A percentile compares a stretch with the other conserved stretches of the same genome.
These are phyloP conservation scores for Carapus acus DNA, from an alignment of 2,797 vertebrate genomes.

Conservation along the genomic window DNA sequence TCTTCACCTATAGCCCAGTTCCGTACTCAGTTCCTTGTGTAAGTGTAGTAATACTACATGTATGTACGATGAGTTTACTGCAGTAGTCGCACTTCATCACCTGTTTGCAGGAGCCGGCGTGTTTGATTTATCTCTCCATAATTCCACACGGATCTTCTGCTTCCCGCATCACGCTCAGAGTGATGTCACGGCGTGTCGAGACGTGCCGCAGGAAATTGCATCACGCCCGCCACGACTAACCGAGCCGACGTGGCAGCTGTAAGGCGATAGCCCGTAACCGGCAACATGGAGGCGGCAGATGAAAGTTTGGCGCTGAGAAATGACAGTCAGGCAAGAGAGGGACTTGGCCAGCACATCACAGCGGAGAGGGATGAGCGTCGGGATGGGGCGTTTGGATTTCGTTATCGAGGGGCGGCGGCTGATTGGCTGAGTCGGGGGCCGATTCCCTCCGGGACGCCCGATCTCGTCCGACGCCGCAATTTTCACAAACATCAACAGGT, in stretches of 20 bases:
- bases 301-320: constrained; percentile 44
- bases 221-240: constrained; percentile 28
- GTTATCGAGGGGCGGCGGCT: constrained; percentile 22
- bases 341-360: constrained; percentile 24
- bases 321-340: constrained; percentile 36
- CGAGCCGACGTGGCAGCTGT: too few species aligned
- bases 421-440: neutral
- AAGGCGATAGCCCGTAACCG: too few species aligned
- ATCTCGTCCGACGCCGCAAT: neutral
- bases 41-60: too few species aligned
- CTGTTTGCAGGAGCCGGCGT: neutral
- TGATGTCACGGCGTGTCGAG: constrained; percentile 14
- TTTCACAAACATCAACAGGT: too few species aligned
- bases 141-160: too few species aligned
- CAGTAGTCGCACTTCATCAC: neutral
- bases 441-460: constrained; percentile 4
- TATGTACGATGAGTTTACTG: too few species aligned
- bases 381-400: constrained; percentile 33
- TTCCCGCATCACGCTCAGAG: neutral
- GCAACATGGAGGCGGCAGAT: constrained; percentile 30
- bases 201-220: constrained; percentile 36
- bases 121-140: too few species aligned
- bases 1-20: too few species aligned
- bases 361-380: constrained; percentile 15
- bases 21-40: too few species aligned